Base-by-base conservation (phyloP, 1,140 invertebrate species). In the Solenopsis fugax region DNA sequence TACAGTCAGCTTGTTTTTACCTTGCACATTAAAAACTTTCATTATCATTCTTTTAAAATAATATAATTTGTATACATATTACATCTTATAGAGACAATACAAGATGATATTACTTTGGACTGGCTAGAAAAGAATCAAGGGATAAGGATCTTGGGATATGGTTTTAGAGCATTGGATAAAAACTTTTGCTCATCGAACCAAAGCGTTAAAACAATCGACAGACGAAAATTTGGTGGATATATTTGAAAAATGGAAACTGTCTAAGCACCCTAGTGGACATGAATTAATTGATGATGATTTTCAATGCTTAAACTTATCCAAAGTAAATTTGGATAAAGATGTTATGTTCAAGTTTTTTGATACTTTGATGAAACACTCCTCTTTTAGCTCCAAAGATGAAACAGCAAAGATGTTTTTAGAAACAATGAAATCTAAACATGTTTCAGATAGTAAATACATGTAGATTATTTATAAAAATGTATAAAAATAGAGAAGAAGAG, bases 221-320 rank as follows among this genome's bases (percentile, higher is more conserved):
- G 52, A 54, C 52, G 7, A 54, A 54, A 54, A 54, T 54, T 54
- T 54, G 18, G 6, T n/a, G 52, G 52, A 54, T 54, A 54, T 54
- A n/a, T 54, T 54, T 54, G 52, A n/a, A 54, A 54, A 6, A 54
- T 54, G 52, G 52, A 54, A 54, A 6, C 52, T 54, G 52, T 54
- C 6, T 54, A 54, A 54, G 52, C 52, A 54, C 1, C 52, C 18
- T 54, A 54, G 18, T 54, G 52, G 52, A 54, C 18, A 54, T 54
- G 52, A 54, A 54, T 54, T 54, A n/a, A 54, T 54, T 58, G 21
- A 58, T 58, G 56, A 4, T 58, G 56, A 58, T 58, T 58, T 58
- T 58, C 56, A 58, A 58, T 58, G 56, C 56, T 58, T 58, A 24
- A 58, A 58, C 21, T 58, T 58, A 58, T 58, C 56, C 21, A 58